phyloP scores from a whole-genome alignment of 1,140 invertebrate species.

The Lysiphlebus fabarum region DNA sequence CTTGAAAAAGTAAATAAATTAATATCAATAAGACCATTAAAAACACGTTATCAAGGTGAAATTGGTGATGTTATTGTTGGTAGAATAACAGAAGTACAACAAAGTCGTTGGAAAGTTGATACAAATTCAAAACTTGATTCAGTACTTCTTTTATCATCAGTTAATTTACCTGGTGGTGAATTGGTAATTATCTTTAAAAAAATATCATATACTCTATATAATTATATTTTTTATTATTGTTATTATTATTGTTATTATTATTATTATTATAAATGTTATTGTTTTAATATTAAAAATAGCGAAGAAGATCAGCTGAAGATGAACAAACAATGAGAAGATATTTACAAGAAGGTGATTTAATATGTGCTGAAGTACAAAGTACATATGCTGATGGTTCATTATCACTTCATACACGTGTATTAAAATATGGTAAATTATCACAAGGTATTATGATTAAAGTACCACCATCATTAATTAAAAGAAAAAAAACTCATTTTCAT shows the following conservation, averaged over 20 bases:
- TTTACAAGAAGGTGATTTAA: slow-evolving; percentile 92
- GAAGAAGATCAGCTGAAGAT: slow-evolving; percentile 91
- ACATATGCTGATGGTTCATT: slow-evolving; percentile 87
- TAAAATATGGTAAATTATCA: slow-evolving; percentile 92
- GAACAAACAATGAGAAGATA: slow-evolving; percentile 96
- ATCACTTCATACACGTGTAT: slow-evolving; percentile 90
- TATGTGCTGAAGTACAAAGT: slow-evolving; percentile 96
- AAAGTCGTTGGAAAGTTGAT: slow-evolving; percentile 94
- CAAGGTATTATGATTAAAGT: slow-evolving; percentile 91
- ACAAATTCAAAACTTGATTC: slow-evolving; percentile 89
- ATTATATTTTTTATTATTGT: slow-evolving; percentile 11
- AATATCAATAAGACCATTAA: slow-evolving; percentile 85
- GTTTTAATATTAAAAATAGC: slow-evolving; percentile 53
- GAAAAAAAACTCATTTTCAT: slow-evolving; percentile 95
- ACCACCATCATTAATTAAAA: slow-evolving; percentile 86
- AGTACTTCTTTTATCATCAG: slow-evolving; percentile 82
- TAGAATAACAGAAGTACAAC: slow-evolving; percentile 85
- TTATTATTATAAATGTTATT: neutral
- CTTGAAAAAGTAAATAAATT: slow-evolving; percentile 94
- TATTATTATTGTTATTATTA: slow-evolving; percentile 15
- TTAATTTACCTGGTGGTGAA: slow-evolving; percentile 97
- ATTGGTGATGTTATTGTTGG: slow-evolving; percentile 97
- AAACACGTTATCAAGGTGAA: slow-evolving; percentile 88
- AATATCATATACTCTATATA: neutral
- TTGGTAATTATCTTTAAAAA: slow-evolving; percentile 60